Percentiles rank a stretch among this genome's conserved stretches.
These are phyloP conservation scores for Brachyopa scutellaris DNA, from an alignment of 2,888 invertebrate species.

Conservation along the genomic window DNA sequence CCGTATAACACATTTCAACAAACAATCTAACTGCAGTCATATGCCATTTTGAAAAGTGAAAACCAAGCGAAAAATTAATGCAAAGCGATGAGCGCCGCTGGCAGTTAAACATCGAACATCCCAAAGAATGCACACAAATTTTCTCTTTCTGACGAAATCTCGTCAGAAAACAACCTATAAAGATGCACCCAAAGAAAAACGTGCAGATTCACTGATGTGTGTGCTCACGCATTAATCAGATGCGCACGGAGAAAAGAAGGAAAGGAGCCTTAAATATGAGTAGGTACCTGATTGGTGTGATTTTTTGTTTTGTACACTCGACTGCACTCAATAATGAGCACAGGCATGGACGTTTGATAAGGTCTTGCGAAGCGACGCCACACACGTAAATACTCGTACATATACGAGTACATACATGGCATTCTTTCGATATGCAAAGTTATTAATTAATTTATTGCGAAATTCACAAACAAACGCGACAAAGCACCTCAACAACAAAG, in stretches of 20 bases:
- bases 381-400: not conserved
- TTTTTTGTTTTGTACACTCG: constrained; percentile 43
- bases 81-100: constrained; percentile 45
- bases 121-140: constrained; percentile 43
- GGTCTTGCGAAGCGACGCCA: constrained; percentile 34
- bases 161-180: constrained; percentile 38
- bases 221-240: constrained; percentile 44
- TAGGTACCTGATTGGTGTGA: no score
- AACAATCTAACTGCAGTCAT: no score
- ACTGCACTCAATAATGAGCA: constrained; percentile 56
- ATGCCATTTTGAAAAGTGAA: constrained; percentile 12
- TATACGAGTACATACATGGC: not conserved
- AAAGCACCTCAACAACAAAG: constrained; percentile 13
- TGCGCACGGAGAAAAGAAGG: no score
- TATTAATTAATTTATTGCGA: constrained; percentile 64
- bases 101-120: constrained; percentile 41
- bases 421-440: constrained; percentile 24
- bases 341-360: constrained; percentile 45
- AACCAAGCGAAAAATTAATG: constrained; percentile 46
- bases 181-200: constrained; percentile 45
- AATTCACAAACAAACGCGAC: constrained; percentile 36
- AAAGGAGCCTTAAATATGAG: no score
- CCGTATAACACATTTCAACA: not conserved
- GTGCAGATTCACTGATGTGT: constrained; percentile 53
- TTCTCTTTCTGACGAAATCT: constrained; percentile 48